These are phyloP conservation scores for Lycopodina hypogea DNA, from an alignment of 37 sponge, comb jelly and placozoan species.

Conservation along the genomic window DNA sequence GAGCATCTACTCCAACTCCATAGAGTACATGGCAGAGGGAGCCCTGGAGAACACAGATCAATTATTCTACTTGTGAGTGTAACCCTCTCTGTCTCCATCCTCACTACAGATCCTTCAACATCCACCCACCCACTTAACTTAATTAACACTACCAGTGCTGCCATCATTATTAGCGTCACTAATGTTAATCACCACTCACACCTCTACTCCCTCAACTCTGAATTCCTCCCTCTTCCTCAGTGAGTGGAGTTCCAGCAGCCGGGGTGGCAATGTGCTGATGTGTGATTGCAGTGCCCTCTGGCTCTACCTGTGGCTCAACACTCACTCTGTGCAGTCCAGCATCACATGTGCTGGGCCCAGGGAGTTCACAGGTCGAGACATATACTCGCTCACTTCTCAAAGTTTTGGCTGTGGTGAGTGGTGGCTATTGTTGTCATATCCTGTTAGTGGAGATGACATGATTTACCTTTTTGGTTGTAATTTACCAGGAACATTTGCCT, in stretches of 20 bases:
- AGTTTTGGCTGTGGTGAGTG: conserved; percentile 46
- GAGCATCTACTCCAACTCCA: conserved; percentile 20
- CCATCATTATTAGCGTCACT: too few relatives aligned
- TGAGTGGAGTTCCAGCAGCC: conserved; percentile 16
- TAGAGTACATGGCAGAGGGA: conserved; percentile 38
- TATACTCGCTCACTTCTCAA: conserved; percentile 6
- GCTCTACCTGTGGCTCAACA: conserved; percentile 38
- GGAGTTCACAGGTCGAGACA: conserved; percentile 23
- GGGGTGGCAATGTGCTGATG: neutral
- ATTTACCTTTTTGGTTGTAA: too few relatives aligned
- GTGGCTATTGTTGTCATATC: neutral
- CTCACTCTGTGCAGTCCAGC: neutral
- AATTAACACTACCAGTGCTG: too few relatives aligned
- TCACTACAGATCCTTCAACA: too few relatives aligned
- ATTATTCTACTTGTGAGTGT: conserved; percentile 38
- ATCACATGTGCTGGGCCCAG: conserved; percentile 34
- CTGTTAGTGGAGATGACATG: too few relatives aligned
- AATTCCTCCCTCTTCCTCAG: neutral
- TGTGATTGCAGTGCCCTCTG: conserved; percentile 68
- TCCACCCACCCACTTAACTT: too few relatives aligned
- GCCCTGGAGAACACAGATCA: conserved; percentile 8
- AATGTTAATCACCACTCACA: too few relatives aligned
- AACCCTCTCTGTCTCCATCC: neutral
- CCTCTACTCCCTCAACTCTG: neutral
- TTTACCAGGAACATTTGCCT: too few relatives aligned